These are phyloP conservation scores for Halcyon leucocephala DNA, from an alignment of 2,797 vertebrate species.

Conservation along the genomic window DNA sequence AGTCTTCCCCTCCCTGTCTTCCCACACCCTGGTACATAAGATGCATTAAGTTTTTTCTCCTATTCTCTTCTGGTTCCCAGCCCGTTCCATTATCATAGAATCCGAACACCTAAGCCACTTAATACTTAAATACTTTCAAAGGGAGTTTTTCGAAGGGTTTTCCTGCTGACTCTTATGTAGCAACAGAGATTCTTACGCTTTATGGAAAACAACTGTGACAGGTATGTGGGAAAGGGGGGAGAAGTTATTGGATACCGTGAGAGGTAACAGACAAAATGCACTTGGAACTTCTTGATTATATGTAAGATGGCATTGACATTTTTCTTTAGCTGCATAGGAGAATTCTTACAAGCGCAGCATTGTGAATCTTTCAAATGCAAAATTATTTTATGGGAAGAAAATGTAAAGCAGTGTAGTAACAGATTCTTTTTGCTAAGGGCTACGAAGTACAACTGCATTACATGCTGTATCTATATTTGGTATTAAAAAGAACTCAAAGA, in stretches of 20 bases:
- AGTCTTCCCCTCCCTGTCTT: fast-evolving
- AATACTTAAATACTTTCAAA: neutral
- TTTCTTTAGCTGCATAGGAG: neutral
- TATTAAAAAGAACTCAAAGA: conserved; percentile 41
- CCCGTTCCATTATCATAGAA: neutral
- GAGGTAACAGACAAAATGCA: neutral
- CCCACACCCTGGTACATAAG: fast-evolving
- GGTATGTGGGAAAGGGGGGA: fast-evolving
- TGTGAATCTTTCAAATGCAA: neutral
- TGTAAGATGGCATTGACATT: neutral
- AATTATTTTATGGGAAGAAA: conserved; percentile 25
- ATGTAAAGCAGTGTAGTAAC: neutral
- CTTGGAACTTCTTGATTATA: neutral
- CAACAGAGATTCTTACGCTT: neutral
- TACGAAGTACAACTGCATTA: neutral
- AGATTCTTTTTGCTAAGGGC: conserved; percentile 36
- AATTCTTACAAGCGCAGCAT: neutral
- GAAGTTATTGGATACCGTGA: fast-evolving
- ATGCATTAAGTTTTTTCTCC: neutral
- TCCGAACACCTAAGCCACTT: neutral
- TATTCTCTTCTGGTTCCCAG: neutral
- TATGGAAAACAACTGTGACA: neutral
- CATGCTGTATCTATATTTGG: conserved; percentile 53
- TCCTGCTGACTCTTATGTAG: neutral
- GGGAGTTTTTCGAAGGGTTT: neutral